phyloP scores from a whole-genome alignment of 2,113 vertebrate species.

The Eclectus roratus region DNA sequence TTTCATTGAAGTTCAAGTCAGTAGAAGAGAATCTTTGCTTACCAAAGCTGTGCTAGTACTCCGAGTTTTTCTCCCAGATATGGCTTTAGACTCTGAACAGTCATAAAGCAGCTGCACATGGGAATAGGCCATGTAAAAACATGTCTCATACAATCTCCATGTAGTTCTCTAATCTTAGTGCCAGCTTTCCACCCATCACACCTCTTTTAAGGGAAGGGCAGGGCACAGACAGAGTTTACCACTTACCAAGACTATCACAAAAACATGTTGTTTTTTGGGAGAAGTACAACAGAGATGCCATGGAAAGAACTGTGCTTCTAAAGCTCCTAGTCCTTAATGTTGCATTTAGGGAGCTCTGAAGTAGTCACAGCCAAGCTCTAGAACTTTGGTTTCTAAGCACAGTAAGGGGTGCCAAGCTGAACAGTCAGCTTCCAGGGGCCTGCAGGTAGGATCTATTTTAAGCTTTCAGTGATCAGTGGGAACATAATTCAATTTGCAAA shows the following conservation, averaged over 20 bases:
- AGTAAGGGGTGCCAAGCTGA: not conserved
- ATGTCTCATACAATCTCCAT: not conserved
- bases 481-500: not conserved
- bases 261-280: not conserved
- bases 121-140: not conserved
- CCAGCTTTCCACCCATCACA: not conserved
- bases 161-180: not conserved
- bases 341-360: not conserved
- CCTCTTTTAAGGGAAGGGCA: not conserved
- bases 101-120: not conserved
- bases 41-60: not conserved
- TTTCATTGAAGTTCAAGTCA: conserved; percentile 14
- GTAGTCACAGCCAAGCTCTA: not conserved
- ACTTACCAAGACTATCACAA: not conserved
- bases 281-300: not conserved
- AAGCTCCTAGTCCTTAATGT: not conserved
- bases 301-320: not conserved
- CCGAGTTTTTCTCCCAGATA: not conserved
- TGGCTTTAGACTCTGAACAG: not conserved
- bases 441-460: not conserved
- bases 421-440: not conserved
- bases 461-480: not conserved
- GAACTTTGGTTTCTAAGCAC: not conserved
- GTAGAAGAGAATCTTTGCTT: not conserved
- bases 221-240: not conserved